Percentiles rank a stretch among this genome's conserved stretches.
Conservation (phyloP, 2,888 invertebrate species). For the Spatulosminthurus flaviceps region DNA sequence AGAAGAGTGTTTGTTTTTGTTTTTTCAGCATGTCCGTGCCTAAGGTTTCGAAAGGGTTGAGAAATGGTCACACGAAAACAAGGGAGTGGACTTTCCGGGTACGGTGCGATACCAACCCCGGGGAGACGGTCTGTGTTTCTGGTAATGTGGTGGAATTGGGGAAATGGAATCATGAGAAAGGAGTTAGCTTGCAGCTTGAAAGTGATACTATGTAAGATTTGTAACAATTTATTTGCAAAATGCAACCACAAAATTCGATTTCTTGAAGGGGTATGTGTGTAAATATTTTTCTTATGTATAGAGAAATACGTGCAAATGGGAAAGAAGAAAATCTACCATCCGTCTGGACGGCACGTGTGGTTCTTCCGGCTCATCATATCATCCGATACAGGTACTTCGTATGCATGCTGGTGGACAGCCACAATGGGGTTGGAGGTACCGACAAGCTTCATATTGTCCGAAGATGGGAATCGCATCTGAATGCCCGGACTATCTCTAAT, state of each 20-base stretch:
- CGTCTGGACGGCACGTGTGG: conserved; percentile 74
- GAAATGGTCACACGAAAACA: neutral
- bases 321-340: neutral
- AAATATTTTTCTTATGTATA: neutral
- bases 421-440: conserved; percentile 68
- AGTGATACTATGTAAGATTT: conserved; percentile 15
- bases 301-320: neutral
- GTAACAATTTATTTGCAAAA: conserved; percentile 3
- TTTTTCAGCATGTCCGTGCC: neutral
- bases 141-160: conserved; percentile 77
- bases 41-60: neutral
- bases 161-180: conserved; percentile 75
- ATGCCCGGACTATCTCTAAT: conserved; percentile 73
- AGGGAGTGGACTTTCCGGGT: conserved; percentile 70
- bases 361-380: conserved; percentile 75
- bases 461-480: conserved; percentile 82
- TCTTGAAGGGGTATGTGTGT: too few relatives aligned
- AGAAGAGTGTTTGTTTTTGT: too few relatives aligned
- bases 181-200: conserved; percentile 69
- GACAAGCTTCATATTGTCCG: conserved; percentile 72
- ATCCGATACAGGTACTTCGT: conserved; percentile 77
- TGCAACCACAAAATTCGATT: too few relatives aligned
- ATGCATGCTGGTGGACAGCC: conserved; percentile 74
- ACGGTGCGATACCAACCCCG: conserved; percentile 69
- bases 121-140: conserved; percentile 76